These are phyloP conservation scores for Odontocolon sp. DNA, from an alignment of 2,888 invertebrate species.

Conservation along the genomic window DNA sequence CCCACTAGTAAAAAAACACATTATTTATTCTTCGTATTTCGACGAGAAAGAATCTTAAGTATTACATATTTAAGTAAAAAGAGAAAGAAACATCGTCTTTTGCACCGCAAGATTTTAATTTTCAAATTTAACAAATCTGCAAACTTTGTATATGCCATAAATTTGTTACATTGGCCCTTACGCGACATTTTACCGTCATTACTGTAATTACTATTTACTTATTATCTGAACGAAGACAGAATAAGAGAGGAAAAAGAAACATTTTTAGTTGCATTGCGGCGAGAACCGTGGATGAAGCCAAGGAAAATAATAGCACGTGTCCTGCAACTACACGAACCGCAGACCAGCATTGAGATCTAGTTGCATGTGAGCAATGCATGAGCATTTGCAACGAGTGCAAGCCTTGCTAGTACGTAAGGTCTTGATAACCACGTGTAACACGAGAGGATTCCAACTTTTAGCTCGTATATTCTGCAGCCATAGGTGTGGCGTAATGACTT, in stretches of 20 bases:
- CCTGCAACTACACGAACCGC: background rate
- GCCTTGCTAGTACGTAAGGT: background rate
- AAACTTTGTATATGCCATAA: background rate
- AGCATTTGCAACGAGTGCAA: background rate
- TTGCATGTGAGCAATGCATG: background rate
- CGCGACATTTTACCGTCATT: too few species aligned
- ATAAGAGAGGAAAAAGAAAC: background rate
- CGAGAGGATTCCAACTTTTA: background rate
- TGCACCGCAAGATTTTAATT: background rate
- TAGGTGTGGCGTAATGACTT: slow-evolving; percentile 1
- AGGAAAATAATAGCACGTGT: slow-evolving; percentile 2
- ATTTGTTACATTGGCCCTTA: background rate
- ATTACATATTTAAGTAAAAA: too few species aligned
- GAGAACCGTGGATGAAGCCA: background rate
- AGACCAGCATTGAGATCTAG: too few species aligned
- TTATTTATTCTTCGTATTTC: too few species aligned
- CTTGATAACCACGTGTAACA: background rate
- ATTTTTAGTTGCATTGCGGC: background rate
- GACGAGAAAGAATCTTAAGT: too few species aligned
- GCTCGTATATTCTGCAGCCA: background rate
- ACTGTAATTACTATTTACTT: too few species aligned
- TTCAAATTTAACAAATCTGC: background rate
- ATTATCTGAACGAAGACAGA: background rate
- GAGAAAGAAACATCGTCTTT: too few species aligned
- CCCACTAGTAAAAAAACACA: too few species aligned